Base-by-base conservation (phyloP, 2,113 vertebrate genomes). In the Paramormyrops kingsleyae region DNA sequence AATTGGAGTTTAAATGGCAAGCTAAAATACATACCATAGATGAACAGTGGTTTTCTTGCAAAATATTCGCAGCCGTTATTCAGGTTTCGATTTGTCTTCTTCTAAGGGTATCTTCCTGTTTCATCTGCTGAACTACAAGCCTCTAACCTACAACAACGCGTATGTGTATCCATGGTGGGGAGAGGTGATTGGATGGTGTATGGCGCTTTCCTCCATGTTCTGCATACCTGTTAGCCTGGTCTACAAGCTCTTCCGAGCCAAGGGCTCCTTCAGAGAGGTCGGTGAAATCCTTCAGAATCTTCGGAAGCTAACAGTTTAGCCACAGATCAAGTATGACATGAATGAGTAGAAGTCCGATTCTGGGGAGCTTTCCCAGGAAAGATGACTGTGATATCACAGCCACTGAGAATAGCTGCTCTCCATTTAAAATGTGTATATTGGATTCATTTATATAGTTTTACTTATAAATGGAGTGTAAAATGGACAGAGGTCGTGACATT, bases 151-250 rank as follows among this genome's bases (percentile, higher is more conserved):
- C 94, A 97, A 97, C 94, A 97, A 95, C 52, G 77, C 49, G 87
- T 97, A 97, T 47, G 95, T 95, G 88, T 97, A 97, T 92, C 97
- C 97, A 0, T 97, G 96, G 97, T 97, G 97, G 97, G 97, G 97
- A 0, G 97, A 97, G 93, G 96, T 95, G 90, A 94, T 97, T 0
- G 97, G 97, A 84, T 97, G 97, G 97, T 95, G 94, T 10, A 24
- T 97, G 92, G 97, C 96, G 21, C 93, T 97, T 89, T 96, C 96
- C 90, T 97, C 97, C 90, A 97, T 97, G 97, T 94, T 97, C 49
- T 97, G 97, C 91, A 96, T 97, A 90, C 97, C 97, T 0, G 87
- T 96, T 90, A 96, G 94, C 85, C 21, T 97, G 12, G 62, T 96
- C 89, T 97, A 96, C 95, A 97, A 96, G 84, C 93, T 97, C n/a